phyloP scores from a whole-genome alignment of 2,113 vertebrate species.

The Orthochromis malagaraziensis region DNA sequence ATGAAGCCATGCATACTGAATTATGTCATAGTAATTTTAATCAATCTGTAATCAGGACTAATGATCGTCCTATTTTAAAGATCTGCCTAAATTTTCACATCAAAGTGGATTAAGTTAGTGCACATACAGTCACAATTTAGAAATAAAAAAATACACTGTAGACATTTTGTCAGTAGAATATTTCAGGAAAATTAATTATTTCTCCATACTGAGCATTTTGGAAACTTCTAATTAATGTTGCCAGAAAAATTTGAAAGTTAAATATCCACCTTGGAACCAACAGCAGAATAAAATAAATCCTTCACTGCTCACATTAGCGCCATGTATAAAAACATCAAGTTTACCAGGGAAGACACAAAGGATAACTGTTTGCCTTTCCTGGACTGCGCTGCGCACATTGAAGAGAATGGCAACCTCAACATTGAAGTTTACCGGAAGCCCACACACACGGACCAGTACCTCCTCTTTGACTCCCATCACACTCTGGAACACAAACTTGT shows the following conservation, averaged over 20 bases:
- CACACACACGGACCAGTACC: background rate
- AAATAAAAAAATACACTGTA: background rate
- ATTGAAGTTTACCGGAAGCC: background rate
- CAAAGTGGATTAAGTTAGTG: background rate
- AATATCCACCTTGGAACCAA: background rate
- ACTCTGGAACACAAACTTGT: background rate
- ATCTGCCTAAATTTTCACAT: background rate
- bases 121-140: background rate
- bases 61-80: background rate
- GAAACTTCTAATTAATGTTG: background rate
- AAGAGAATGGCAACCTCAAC: background rate
- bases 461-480: background rate
- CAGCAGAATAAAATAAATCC: background rate
- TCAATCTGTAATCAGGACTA: background rate
- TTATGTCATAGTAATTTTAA: background rate
- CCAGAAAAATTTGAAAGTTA: background rate
- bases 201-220: background rate
- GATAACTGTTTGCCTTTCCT: background rate
- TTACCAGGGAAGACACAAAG: background rate
- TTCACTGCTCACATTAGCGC: background rate
- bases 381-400: background rate
- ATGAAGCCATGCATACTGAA: background rate
- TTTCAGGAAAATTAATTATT: background rate
- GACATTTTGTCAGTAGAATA: background rate
- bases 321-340: background rate